A percentile compares a stretch with the other conserved stretches of the same genome.
Conservation (phyloP, 1,140 invertebrate genomes). For the Chionoecetes opilio region DNA sequence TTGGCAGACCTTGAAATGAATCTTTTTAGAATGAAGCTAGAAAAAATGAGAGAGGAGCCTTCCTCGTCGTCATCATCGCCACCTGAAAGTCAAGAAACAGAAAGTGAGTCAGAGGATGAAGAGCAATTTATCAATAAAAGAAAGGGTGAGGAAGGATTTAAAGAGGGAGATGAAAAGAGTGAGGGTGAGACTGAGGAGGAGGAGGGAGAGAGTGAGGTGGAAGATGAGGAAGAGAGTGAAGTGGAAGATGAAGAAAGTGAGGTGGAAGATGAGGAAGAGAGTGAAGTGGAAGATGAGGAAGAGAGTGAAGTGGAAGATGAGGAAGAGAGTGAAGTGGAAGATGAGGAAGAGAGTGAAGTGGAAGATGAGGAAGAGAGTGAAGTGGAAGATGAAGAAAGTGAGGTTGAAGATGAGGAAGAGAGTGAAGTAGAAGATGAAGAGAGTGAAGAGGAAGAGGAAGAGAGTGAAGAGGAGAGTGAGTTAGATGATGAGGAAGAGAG, state of each 20-base stretch:
- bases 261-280: neutral
- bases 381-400: neutral
- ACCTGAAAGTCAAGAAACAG: neutral
- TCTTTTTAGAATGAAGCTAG: conserved; percentile 75
- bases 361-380: neutral
- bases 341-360: neutral
- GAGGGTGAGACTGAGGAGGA: neutral
- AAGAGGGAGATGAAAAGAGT: neutral
- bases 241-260: neutral
- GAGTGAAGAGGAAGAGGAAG: neutral
- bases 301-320: neutral
- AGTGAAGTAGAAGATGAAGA: neutral
- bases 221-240: neutral
- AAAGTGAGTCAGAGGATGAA: conserved; percentile 21
- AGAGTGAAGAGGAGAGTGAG: conserved; percentile 14
- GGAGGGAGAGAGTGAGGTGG: neutral
- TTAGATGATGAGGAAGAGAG: neutral
- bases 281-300: neutral
- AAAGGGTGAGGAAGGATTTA: neutral
- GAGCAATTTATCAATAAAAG: neutral
- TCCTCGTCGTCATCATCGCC: conserved; percentile 56
- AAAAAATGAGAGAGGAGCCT: conserved; percentile 61
- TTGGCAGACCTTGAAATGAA: conserved; percentile 88
- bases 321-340: neutral
- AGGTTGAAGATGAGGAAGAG: neutral